Conservation (phyloP, 2,797 vertebrate genomes). For the Vultur gryphus region DNA sequence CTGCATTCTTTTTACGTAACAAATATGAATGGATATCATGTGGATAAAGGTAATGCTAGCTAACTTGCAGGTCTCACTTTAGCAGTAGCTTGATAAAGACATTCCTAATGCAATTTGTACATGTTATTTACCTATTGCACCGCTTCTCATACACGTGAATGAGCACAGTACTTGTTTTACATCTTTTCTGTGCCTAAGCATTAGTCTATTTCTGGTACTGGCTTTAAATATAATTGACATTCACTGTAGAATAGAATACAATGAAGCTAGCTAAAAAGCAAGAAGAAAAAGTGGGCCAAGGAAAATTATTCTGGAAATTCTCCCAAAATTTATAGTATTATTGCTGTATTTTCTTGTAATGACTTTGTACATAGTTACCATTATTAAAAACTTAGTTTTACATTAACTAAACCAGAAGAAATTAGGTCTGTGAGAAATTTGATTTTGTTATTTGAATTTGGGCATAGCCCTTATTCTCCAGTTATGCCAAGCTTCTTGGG, state of each 20-base stretch:
- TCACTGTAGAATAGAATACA: background rate
- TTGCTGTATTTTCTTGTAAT: background rate
- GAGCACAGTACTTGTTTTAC: background rate
- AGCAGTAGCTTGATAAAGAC: background rate
- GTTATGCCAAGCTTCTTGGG: background rate
- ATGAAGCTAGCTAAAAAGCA: background rate
- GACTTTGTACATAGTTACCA: background rate
- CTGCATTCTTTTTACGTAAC: background rate
- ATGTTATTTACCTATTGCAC: background rate
- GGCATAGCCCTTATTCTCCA: background rate
- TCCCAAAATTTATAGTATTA: background rate
- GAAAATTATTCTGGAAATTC: background rate
- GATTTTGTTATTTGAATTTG: background rate
- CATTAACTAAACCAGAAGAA: background rate
- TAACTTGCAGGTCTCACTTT: background rate
- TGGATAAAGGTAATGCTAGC: background rate
- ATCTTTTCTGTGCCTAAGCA: background rate
- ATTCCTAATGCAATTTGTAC: background rate
- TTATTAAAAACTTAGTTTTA: background rate
- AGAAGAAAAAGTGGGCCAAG: background rate
- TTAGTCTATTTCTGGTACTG: background rate
- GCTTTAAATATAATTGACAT: background rate
- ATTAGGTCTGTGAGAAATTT: background rate
- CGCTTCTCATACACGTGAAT: background rate
- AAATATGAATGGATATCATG: background rate